These are phyloP conservation scores for Misgurnus mizolepis DNA, from an alignment of 2,113 vertebrate species.

Conservation along the genomic window DNA sequence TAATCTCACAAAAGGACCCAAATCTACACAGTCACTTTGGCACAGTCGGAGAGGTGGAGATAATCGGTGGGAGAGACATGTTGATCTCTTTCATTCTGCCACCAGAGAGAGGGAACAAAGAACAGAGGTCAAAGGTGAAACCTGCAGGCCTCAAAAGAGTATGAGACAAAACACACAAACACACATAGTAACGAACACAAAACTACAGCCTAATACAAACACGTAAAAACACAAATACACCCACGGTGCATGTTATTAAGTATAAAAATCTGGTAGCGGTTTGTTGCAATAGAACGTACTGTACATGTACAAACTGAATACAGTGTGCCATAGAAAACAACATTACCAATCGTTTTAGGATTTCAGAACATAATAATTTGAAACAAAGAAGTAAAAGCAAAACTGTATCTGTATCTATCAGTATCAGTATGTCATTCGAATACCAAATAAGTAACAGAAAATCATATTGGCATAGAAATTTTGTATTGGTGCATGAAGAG, in stretches of 20 bases:
- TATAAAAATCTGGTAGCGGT: slow-evolving; percentile 22
- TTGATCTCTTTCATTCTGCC: slow-evolving; percentile 42
- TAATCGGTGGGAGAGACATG: slow-evolving; percentile 19
- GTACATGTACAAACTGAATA: not conserved
- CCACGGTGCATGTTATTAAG: slow-evolving; percentile 19
- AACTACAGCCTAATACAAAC: slow-evolving; percentile 9
- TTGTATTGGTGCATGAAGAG: no score
- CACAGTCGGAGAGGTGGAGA: slow-evolving; percentile 33
- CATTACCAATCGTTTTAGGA: not conserved
- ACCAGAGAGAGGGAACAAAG: slow-evolving; percentile 52
- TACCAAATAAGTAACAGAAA: no score
- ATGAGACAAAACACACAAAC: slow-evolving; percentile 51
- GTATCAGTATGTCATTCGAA: no score
- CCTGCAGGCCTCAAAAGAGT: slow-evolving; percentile 55
- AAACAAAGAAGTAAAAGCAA: no score
- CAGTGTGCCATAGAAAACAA: not conserved
- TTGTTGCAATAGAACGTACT: not conserved
- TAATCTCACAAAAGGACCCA: slow-evolving; percentile 15
- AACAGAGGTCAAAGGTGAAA: slow-evolving; percentile 44
- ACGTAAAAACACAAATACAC: slow-evolving; percentile 31
- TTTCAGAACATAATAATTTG: no score
- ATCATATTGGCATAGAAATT: no score
- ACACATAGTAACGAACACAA: slow-evolving; percentile 45
- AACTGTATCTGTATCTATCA: no score
- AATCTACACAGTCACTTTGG: slow-evolving; percentile 20